Evolutionary conservation across 2,797 vertebrate species (phyloP), one percentile per base, ranked within the genome.

Genomic region (Thunnus albacares): DNA sequence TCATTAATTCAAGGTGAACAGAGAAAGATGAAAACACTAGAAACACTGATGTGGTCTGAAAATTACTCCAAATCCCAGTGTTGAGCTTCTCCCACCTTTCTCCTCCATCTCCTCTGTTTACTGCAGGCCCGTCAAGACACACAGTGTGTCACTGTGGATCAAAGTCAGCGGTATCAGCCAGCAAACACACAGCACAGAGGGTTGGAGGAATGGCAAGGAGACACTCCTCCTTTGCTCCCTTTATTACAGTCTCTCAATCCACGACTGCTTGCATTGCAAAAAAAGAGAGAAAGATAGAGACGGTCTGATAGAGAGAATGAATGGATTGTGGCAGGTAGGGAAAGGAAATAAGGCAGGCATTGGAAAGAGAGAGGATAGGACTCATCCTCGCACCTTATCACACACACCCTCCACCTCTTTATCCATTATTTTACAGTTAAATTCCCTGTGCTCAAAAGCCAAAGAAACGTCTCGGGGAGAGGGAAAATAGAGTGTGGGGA

Each of bases 111-210:
- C 26, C 69, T 68, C 52, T 84, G 79, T 85, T 86, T 83, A 81
- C 84, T 79, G 86, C 83, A 85, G 64, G 45, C 69, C 80, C 83
- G 84, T 84, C 79, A 84, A 70, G 77, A 89, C 85, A 49, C 77
- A 83, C 86, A 65, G 81, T 69, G 80, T 88, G 89, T 89, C 89
- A 81, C 65, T 71, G 80, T 70, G 82, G 74, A 90, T 92, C 80
- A 92, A 75, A 88, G 87, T 90, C 87, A 87, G 58, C 17, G 55
- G 71, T 76, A 85, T 85, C 86, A 89, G 75, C 81, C 74, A 7
- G 81, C 79, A 68, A 81, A 80, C 82, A 82, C 71, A 74, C 82
- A 59, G 73, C 81, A 71, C 75, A 55, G 55, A 76, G 22, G 61
- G 75, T 24, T 51, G 28, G 67, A 79, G 64, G 82, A 63, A 84